Evolutionary conservation across 2,113 vertebrate genomes (phyloP), one percentile per base, ranked within the genome.

Genomic region (Cebus imitator): DNA sequence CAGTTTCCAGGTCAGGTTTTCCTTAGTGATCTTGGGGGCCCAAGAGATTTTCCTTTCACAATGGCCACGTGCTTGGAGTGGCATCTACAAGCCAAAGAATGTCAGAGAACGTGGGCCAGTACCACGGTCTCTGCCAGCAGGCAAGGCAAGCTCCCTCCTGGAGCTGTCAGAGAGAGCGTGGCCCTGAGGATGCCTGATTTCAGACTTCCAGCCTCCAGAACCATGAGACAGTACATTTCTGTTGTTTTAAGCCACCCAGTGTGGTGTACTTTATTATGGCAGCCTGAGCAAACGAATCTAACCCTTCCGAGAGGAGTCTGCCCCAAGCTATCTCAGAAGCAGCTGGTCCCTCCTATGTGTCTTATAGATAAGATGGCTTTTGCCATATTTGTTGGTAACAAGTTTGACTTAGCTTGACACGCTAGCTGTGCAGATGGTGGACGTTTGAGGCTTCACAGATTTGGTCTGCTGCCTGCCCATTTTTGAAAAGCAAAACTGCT

Each of bases 361-460:
- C 86, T 83, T 45, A 66, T 0, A 35, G 57, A 58, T 32, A 43
- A 78, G 91, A 35, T 9, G 30, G 23, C 12, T 61, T 82, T 87
- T 30, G 13, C 43, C 30, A 13, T 20, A 5, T 6, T 8, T 55
- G n/a, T 25, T 32, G 37, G 55, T 35, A 32, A 66, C 14, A 35
- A n/a, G 84, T 70, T 35, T 64, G 57, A 45, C 30, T 75, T 70
- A 20, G 25, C 50, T 43, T 83, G 91, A n/a, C 30, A 3, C 0
- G 6, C 25, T 32, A 50, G 68, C 61, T 73, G 72, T 10, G 20
- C 30, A 6, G 30, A 17, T 13, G 68, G n/a, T 10, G 40, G 52
- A 20, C 0, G 21, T 9, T 14, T 0, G 25, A 45, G 25, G n/a
- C 17, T 35, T 37, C 12, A 6, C 1, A 4, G 3, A 3, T 61